Base-by-base conservation (phyloP, 2,797 vertebrate species). In the Oryzias dopingdopingensis region DNA sequence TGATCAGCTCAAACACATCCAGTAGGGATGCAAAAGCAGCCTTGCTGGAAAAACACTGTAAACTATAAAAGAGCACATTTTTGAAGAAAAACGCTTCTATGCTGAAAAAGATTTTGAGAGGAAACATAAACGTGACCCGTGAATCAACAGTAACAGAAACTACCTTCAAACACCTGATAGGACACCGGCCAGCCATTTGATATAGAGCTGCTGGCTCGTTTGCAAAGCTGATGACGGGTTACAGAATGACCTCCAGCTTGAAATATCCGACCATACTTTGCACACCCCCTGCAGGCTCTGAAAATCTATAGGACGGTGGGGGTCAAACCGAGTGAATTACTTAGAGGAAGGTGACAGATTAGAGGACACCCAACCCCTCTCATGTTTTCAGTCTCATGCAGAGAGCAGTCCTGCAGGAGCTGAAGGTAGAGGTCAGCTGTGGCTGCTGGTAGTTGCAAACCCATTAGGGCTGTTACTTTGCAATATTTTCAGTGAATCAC, bases 281-380 rank as follows among this genome's bases (percentile, higher is more conserved):
- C 37, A 23, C 23, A 72, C 52, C 67, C 14, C 56, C 63, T 4
- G 16, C 59, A 29, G 57, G 4, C 22, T 42, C 42, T 37, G 67
- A 51, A 69, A 79, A 44, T 44, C 0, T 45, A 67, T 7, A 63
- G 50, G 55, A 70, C 32, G 24, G 47, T 44, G 57, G 65, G 59
- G 77, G 74, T 51, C 83, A 76, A 88, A 86, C 50, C 41, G 62
- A 75, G 82, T 72, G 61, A 52, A 49, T 17, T 5, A 43, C 52
- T 54, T 55, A 13, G 52, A 57, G 51, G 47, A 49, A 17, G 46
- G 42, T 62, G 72, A 71, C 52, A 53, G 44, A 65, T 56, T 45
- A 5, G 14, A 77, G 56, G 72, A 53, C 32, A 85, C 50, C 44
- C 20, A 49, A 83, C 82, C 77, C 61, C 58, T 62, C 48, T 20